phyloP scores from a whole-genome alignment of 2,797 vertebrate genomes.

The Ctenochaetus hawaiiensis region DNA sequence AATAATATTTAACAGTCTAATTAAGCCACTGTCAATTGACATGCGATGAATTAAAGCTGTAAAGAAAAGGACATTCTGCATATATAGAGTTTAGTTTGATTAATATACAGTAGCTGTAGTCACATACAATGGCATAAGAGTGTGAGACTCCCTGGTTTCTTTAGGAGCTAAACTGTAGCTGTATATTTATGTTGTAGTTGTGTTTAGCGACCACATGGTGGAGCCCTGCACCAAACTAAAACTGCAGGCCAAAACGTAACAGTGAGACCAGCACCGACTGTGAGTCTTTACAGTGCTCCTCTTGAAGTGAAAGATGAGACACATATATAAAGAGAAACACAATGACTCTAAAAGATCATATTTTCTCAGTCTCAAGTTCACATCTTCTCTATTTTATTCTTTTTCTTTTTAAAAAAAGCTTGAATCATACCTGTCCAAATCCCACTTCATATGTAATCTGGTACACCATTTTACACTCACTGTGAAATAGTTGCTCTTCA shows the following conservation, averaged over 20 bases:
- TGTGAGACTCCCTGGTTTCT: not conserved
- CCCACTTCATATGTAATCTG: not conserved
- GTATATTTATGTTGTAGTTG: constrained; percentile 7
- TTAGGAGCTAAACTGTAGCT: not conserved
- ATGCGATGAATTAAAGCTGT: not conserved
- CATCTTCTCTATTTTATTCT: too few relatives aligned
- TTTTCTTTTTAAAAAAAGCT: not conserved
- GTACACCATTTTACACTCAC: not conserved
- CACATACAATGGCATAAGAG: not conserved
- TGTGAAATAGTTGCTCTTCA: not conserved
- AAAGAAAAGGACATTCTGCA: not conserved
- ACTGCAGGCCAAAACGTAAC: not conserved
- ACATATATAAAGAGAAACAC: not conserved
- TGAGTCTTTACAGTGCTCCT: not conserved
- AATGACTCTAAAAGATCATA: not conserved
- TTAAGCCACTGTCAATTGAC: not conserved
- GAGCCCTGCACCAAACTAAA: constrained; percentile 70
- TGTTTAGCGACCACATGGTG: constrained; percentile 73
- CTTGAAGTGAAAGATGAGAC: not conserved
- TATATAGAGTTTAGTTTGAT: too few relatives aligned
- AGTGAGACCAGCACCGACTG: not conserved
- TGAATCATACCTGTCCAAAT: not conserved
- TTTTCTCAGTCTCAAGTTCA: constrained; percentile 2
- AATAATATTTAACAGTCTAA: constrained; percentile 1
- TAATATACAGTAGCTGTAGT: not conserved